Base-by-base conservation (phyloP, 1,140 invertebrate genomes). In the Hycleus cichorii region DNA sequence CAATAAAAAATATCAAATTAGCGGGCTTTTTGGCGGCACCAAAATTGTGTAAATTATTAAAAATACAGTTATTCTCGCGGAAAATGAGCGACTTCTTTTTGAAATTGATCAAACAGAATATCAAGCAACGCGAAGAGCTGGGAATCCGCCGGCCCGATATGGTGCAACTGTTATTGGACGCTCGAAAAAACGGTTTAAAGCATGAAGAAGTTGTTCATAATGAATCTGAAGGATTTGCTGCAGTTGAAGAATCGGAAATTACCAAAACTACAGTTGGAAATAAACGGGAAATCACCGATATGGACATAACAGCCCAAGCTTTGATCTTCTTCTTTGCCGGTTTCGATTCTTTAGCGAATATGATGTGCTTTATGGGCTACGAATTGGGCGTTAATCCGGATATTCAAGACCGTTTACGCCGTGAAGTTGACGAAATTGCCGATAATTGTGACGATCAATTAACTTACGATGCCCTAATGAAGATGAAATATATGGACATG, bases 311-410 rank as follows among this genome's bases (percentile, higher is more conserved):
- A 18, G 18, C 18, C 18, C 18, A 18, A 18, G 18, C 18, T 18
- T 18, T 18, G 1, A 18, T 18, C 1, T 18, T 18, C 18, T 18
- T 18, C 18, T 18, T 18, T 18, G 18, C 18, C 18, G 18, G 18
- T 18, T 18, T 18, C 49, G 72, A 74, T 18, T 69, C 75, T 3
- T 57, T 70, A 7, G 69, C 77, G 0, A 65, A 61, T 0, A 49
- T 67, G 0, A 70, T 76, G 64, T 64, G 67, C 4, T 74, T 74
- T 53, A 11, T 60, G 8, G 47, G 51, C 27, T 63, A 78, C 59
- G 68, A 74, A 45, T 64, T 85, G 10, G 79, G 81, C 0, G 58
- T 73, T 5, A 72, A 83, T 71, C 76, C 72, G 3, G 76, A 81
- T 11, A 63, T 78, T n/a, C 78, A 80, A 62, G 63, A 76, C 6